Conservation (phyloP, 1,140 invertebrate species). For the Littorina saxatilis region DNA sequence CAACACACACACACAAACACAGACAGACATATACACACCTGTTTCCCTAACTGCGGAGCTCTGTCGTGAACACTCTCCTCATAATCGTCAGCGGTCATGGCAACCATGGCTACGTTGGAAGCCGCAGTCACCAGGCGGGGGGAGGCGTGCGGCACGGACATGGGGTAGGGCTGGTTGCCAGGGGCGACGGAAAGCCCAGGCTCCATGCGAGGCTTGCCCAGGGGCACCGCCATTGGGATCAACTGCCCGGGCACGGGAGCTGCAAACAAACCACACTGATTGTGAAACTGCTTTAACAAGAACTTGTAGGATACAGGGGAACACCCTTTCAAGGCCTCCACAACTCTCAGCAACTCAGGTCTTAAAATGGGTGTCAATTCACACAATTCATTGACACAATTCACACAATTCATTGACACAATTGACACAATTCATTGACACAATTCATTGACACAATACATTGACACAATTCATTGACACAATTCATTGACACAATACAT, state of each 20-base stretch:
- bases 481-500: no score
- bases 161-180: not conserved
- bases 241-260: conserved; percentile 64
- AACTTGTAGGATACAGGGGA: no score
- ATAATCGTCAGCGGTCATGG: conserved; percentile 53
- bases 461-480: no score
- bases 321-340: no score
- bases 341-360: no score
- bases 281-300: no score
- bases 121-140: conserved; percentile 55
- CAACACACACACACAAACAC: not conserved
- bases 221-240: conserved; percentile 68
- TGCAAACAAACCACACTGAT: conserved; percentile 56
- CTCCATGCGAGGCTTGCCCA: conserved; percentile 66
- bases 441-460: no score
- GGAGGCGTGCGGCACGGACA: conserved; percentile 33
- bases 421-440: no score
- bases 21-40: no score
- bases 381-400: no score
- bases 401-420: no score
- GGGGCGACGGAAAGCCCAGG: conserved; percentile 52
- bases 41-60: conserved; percentile 61
- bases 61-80: conserved; percentile 39
- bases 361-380: no score
- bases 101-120: conserved; percentile 64